These are phyloP conservation scores for Hetaerina americana DNA, from an alignment of 1,140 invertebrate species.

Conservation along the genomic window DNA sequence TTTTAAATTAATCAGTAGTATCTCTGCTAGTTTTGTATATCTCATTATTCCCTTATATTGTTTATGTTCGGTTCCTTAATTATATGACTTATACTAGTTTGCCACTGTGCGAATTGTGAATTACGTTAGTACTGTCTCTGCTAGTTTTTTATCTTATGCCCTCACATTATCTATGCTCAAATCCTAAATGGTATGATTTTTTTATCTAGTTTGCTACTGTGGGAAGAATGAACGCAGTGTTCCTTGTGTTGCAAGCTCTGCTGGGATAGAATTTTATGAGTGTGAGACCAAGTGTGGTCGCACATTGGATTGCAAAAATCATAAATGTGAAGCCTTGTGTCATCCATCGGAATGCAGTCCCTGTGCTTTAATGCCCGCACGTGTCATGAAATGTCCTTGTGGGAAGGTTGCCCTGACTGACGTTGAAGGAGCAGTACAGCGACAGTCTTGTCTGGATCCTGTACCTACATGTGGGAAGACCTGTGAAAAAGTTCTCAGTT, in stretches of 20 bases:
- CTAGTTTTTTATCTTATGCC: no score
- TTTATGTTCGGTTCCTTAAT: no score
- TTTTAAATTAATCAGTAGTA: no score
- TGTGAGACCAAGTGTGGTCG: constrained; percentile 59
- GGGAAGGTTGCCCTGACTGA: constrained; percentile 46
- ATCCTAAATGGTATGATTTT: no score
- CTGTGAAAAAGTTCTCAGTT: constrained; percentile 65
- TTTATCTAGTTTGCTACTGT: constrained; percentile 46
- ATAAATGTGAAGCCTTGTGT: constrained; percentile 57
- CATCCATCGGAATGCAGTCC: constrained; percentile 47
- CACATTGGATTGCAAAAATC: constrained; percentile 57
- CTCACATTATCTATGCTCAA: no score
- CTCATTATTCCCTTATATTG: no score
- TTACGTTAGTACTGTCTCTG: no score
- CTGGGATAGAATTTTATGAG: constrained; percentile 32
- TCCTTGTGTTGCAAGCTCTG: constrained; percentile 32
- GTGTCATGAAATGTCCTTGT: constrained; percentile 67
- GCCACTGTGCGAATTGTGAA: no score
- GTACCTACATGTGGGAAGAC: constrained; percentile 70
- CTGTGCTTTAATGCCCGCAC: constrained; percentile 19
- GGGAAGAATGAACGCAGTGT: constrained; percentile 35
- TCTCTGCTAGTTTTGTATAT: no score
- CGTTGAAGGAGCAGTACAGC: constrained; percentile 28
- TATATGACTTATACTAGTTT: no score
- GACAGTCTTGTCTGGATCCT: constrained; percentile 65